phyloP scores from a whole-genome alignment of 64 coral and sea anemone genomes.

The Stichodactyla helianthus region DNA sequence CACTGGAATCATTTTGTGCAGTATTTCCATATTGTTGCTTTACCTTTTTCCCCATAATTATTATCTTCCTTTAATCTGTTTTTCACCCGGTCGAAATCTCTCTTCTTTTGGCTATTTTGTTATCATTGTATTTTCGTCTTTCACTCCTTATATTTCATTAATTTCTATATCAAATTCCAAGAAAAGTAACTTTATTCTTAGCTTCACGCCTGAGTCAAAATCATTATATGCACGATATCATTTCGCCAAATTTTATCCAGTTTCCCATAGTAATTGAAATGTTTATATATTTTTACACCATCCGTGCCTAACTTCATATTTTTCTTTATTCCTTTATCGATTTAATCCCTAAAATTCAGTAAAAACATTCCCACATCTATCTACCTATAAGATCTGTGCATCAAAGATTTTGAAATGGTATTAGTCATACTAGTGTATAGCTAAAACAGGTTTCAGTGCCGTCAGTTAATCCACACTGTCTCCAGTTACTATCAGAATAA shows the following conservation, averaged over 20 bases:
- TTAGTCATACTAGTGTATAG: not conserved
- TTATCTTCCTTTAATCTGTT: not conserved
- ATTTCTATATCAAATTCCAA: not conserved
- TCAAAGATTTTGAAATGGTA: not conserved
- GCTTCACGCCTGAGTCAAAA: not conserved
- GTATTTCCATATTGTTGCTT: not conserved
- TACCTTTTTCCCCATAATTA: not conserved
- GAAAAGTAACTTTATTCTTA: not conserved
- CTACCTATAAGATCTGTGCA: not conserved
- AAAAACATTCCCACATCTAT: not conserved
- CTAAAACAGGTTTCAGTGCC: not conserved
- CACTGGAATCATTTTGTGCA: not conserved
- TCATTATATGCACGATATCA: not conserved
- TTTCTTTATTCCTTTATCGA: not conserved
- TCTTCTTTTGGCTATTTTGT: not conserved
- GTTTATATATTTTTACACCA: too few species aligned
- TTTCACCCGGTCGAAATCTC: not conserved
- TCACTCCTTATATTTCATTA: too few species aligned
- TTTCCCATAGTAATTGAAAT: not conserved
- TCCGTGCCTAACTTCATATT: not conserved
- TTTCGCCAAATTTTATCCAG: not conserved
- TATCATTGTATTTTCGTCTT: not conserved
- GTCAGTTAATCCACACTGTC: not conserved
- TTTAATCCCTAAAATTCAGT: not conserved
- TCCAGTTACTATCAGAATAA: not conserved